phyloP scores from a whole-genome alignment of 2,113 vertebrate genomes.

The Gyps fulvus region DNA sequence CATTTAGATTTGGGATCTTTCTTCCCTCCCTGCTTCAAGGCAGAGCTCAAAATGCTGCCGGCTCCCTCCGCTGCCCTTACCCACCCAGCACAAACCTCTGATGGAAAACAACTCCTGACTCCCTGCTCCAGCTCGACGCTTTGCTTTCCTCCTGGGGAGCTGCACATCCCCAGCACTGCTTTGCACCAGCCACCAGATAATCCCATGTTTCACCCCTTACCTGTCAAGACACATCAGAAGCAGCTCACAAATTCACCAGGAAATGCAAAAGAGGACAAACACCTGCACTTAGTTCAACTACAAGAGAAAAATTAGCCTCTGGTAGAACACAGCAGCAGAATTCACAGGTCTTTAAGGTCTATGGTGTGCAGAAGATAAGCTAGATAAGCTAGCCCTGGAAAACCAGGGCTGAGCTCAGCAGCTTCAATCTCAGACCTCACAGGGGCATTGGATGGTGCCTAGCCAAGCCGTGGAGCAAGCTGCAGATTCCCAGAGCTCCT shows the following conservation, averaged over 20 bases:
- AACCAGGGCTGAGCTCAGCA: not conserved
- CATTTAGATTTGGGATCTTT: not conserved
- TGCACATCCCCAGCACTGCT: not conserved
- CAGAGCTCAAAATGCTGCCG: not conserved
- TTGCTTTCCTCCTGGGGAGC: not conserved
- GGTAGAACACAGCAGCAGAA: not conserved
- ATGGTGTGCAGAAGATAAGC: not conserved
- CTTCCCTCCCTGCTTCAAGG: not conserved
- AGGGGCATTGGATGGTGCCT: not conserved
- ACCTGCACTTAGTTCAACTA: not conserved
- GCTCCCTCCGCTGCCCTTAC: not conserved
- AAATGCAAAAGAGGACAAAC: not conserved
- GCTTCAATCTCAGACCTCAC: not conserved
- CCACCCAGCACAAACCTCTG: not conserved
- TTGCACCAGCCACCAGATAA: not conserved
- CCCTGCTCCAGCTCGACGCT: not conserved
- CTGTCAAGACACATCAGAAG: not conserved
- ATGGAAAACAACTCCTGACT: not conserved
- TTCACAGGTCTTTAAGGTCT: not conserved
- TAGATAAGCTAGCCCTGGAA: not conserved
- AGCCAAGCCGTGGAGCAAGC: fast-evolving
- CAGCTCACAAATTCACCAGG: not conserved
- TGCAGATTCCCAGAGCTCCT: not conserved
- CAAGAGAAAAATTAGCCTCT: not conserved
- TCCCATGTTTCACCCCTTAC: not conserved